Conservation (phyloP, 2,888 invertebrate species). For the Phrixothrix hirtus region DNA sequence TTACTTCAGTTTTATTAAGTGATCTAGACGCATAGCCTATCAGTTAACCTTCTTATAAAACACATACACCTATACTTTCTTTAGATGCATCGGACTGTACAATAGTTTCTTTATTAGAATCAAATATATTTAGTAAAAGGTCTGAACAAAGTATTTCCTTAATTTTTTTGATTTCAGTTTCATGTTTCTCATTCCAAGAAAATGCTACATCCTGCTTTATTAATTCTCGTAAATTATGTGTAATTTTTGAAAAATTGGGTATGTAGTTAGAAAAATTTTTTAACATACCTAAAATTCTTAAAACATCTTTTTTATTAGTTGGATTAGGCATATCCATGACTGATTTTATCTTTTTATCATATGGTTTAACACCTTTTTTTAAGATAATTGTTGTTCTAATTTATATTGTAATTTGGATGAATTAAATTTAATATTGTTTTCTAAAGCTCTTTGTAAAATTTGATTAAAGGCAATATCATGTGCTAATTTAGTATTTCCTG, state of each 20-base stretch:
- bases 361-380: slow-evolving; percentile 21
- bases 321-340: slow-evolving; percentile 20
- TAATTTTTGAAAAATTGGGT: slow-evolving; percentile 27
- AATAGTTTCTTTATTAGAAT: slow-evolving; percentile 16
- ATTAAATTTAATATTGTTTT: neutral
- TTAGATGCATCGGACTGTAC: slow-evolving; percentile 29
- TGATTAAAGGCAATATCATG: too few species aligned
- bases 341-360: slow-evolving; percentile 24
- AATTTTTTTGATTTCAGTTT: slow-evolving; percentile 9
- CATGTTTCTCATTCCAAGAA: slow-evolving; percentile 13
- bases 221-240: slow-evolving; percentile 21
- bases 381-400: slow-evolving; percentile 12
- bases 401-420: slow-evolving; percentile 6
- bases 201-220: slow-evolving; percentile 23
- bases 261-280: slow-evolving; percentile 35
- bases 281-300: slow-evolving; percentile 28
- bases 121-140: slow-evolving; percentile 32
- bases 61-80: slow-evolving; percentile 27
- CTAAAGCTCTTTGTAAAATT: too few species aligned
- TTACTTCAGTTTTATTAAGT: neutral
- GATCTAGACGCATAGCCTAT: too few species aligned
- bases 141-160: too few species aligned
- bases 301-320: slow-evolving; percentile 24
- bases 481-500: neutral
- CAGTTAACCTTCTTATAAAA: slow-evolving; percentile 19